A percentile compares a stretch with the other conserved stretches of the same genome.
These are phyloP conservation scores for Eupithecia tripunctaria DNA, from an alignment of 2,888 invertebrate genomes.

Conservation along the genomic window DNA sequence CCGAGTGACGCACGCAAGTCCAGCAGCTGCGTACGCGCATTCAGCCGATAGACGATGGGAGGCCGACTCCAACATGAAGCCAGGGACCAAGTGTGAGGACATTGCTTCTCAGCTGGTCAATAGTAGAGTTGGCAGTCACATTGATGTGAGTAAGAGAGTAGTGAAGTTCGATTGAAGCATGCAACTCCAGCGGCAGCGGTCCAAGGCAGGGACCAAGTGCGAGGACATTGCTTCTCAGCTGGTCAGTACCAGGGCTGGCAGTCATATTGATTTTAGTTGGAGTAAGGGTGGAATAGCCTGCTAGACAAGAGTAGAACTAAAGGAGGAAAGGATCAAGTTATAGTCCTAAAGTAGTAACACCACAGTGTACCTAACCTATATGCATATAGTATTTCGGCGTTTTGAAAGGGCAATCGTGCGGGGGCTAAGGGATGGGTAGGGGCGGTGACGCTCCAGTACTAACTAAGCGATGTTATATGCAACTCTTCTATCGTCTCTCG, in stretches of 20 bases:
- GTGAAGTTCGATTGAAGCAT: slow-evolving; percentile 86
- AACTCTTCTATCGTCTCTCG: no score
- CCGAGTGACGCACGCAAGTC: slow-evolving; percentile 91
- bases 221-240: slow-evolving; percentile 90
- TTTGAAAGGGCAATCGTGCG: no score
- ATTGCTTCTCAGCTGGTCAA: slow-evolving; percentile 89
- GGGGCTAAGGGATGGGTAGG: no score
- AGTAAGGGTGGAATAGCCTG: neutral
- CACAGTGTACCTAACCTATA: no score
- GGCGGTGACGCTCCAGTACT: no score
- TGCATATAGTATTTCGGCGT: no score
- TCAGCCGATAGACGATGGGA: slow-evolving; percentile 90
- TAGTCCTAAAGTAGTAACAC: no score
- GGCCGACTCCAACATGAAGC: slow-evolving; percentile 85
- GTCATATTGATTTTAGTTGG: slow-evolving; percentile 86
- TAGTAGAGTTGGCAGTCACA: slow-evolving; percentile 86
- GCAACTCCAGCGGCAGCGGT: slow-evolving; percentile 89
- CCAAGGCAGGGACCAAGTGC: slow-evolving; percentile 81
- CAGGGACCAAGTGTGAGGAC: slow-evolving; percentile 86
- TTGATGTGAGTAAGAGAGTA: slow-evolving; percentile 83
- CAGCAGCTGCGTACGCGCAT: slow-evolving; percentile 90
- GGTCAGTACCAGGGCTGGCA: slow-evolving; percentile 87
- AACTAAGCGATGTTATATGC: no score
- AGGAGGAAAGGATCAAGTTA: no score
- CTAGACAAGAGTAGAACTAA: no score